These are phyloP conservation scores for Mormyrus lacerda DNA, from an alignment of 2,113 vertebrate species.

Conservation along the genomic window DNA sequence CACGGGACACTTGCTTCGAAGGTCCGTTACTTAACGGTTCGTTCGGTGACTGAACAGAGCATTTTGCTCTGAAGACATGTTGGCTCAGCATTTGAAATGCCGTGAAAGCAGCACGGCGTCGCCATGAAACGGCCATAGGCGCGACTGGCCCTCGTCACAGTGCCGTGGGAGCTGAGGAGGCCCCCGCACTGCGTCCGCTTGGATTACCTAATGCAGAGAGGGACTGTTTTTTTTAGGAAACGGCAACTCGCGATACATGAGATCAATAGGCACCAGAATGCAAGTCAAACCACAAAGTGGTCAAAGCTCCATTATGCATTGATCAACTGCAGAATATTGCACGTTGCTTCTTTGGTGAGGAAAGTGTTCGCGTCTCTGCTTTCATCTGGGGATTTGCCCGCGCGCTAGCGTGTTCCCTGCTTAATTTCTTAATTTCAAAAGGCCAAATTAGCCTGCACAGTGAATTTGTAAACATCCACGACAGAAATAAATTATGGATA, in stretches of 20 bases:
- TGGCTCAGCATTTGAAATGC: not conserved
- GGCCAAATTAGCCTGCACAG: not conserved
- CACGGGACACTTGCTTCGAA: not conserved
- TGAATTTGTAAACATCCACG: not conserved
- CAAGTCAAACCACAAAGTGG: constrained; percentile 30
- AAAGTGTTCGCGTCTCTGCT: not conserved
- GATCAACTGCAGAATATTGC: not conserved
- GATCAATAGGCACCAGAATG: constrained; percentile 37
- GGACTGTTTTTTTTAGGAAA: constrained; percentile 31
- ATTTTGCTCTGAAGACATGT: not conserved
- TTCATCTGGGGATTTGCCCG: not conserved
- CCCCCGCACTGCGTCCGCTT: not conserved
- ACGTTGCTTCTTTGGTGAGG: not conserved
- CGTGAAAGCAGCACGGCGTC: not conserved
- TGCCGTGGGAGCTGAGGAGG: not conserved
- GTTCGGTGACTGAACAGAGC: not conserved
- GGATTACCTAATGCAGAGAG: constrained; percentile 34
- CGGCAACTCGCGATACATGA: constrained; percentile 37
- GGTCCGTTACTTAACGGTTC: not conserved
- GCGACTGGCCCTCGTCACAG: not conserved
- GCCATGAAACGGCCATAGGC: no score
- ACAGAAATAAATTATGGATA: not conserved
- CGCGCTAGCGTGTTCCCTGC: not conserved
- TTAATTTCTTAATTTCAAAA: constrained; percentile 4
- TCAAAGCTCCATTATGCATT: not conserved